Percentiles rank a stretch among this genome's conserved stretches.
These are phyloP conservation scores for Oreochromis mossambicus DNA, from an alignment of 2,797 vertebrate genomes.

Conservation along the genomic window DNA sequence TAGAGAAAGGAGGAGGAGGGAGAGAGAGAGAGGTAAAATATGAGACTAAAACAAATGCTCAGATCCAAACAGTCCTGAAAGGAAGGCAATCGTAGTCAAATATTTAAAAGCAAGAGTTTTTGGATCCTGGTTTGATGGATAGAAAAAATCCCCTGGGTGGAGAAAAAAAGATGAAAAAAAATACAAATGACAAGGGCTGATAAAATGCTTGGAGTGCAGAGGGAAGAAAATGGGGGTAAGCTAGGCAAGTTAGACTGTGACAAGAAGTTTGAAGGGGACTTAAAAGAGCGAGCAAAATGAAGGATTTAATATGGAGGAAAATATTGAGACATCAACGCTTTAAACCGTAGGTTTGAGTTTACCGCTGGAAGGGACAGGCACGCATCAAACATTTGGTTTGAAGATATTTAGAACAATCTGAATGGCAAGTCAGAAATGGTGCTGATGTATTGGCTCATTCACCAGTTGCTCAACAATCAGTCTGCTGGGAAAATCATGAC, in stretches of 20 bases:
- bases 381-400: constrained; percentile 10
- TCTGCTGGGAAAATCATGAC: background rate
- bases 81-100: constrained; percentile 17
- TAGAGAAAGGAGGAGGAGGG: background rate
- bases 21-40: background rate
- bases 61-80: constrained; percentile 19
- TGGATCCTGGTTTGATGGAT: constrained; percentile 34
- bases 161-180: constrained; percentile 16
- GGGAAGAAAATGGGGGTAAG: background rate
- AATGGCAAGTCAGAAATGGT: background rate
- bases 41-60: constrained; percentile 39
- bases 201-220: constrained; percentile 29
- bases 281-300: constrained; percentile 33
- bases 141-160: constrained; percentile 37
- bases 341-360: background rate
- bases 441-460: background rate
- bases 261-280: constrained; percentile 40
- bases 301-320: background rate
- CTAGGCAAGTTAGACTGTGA: constrained; percentile 18
- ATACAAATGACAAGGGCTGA: constrained; percentile 31
- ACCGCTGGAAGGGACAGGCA: constrained; percentile 14
- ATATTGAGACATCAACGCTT: background rate
- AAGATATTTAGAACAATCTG: background rate
- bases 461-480: background rate
- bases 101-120: constrained; percentile 37